phyloP scores from a whole-genome alignment of 2,113 vertebrate genomes.

The Ochotona curzoniae region DNA sequence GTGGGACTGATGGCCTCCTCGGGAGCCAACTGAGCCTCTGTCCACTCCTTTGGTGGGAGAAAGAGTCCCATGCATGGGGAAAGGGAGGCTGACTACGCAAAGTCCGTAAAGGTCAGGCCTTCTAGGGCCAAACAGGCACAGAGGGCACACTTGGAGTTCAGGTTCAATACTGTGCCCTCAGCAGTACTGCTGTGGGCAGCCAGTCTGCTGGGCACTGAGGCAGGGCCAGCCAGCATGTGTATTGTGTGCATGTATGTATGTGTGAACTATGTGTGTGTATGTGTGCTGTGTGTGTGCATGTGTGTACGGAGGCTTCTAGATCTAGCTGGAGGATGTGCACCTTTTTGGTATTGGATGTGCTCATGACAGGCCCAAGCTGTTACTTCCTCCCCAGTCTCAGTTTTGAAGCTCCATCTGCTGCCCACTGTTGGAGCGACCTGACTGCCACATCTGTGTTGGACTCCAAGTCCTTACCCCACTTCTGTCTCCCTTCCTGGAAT shows the following conservation, averaged over 20 bases:
- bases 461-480: not conserved
- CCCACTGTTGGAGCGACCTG: not conserved
- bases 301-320: fast-evolving
- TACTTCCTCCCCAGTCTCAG: not conserved
- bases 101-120: not conserved
- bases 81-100: not conserved
- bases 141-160: not conserved
- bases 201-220: too few relatives aligned
- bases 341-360: not conserved
- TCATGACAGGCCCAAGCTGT: not conserved
- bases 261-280: not conserved
- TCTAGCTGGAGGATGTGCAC: not conserved
- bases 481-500: not conserved
- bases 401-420: not conserved
- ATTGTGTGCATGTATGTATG: too few relatives aligned
- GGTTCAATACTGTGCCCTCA: not conserved
- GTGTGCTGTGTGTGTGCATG: not conserved
- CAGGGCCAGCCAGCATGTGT: too few relatives aligned
- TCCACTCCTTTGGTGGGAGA: not conserved
- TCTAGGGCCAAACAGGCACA: not conserved
- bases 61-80: not conserved
- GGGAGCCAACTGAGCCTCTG: not conserved
- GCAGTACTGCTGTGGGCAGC: too few relatives aligned
- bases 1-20: not conserved
- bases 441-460: not conserved